Base-by-base conservation (phyloP, 2,113 vertebrate genomes). In the Pterocles orientalis region DNA sequence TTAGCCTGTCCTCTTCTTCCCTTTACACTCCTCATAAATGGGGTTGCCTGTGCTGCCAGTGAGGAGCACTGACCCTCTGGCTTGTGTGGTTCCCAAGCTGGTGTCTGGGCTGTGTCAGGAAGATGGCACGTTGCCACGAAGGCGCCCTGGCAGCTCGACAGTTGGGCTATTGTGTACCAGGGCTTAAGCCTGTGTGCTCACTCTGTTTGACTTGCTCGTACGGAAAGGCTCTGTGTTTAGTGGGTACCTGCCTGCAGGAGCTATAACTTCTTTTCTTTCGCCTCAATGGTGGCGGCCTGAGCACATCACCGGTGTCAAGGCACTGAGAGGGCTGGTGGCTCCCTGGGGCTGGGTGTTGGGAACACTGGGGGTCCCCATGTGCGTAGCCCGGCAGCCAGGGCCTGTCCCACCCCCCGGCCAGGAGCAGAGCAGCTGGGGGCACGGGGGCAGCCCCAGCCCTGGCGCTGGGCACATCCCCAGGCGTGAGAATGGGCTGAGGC, bases 401-500 rank as follows among this genome's bases (percentile, higher is more conserved):
- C 19, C 19, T 25, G 7, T 43, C 23, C 50, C 9, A 21, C 6
- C 15, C 26, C 26, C 20, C 51, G 50, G 39, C 10, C 21, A 39
- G 50, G 24, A 75, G 31, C 39, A 41, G 39, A 41, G 39, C 39
- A 41, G 39, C 39, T 41, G 39, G 39, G 39, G 39, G 39, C 39
- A 53, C 21, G 0, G 7, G 21, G 36, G 5, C 50, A 73, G 43
- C 23, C 19, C n/a, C 54, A 82, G 18, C 9, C 23, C 23, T 1
- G n/a, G 24, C 43, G 33, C 0, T 1, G 2, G 25, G 8, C 9
- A n/a, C 3, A 21, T 69, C 28, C 8, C 4, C 33, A 21, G 34
- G 19, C 26, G 25, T 0, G 26, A 8, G 18, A 4, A n/a, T 4
- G 5, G 56, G 14, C 25, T 3, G 47, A 53, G 31, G 47, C 12